Percentiles rank a stretch among this genome's conserved stretches.
These are phyloP conservation scores for Coendou prehensilis DNA, from an alignment of 2,797 vertebrate genomes.

Conservation along the genomic window DNA sequence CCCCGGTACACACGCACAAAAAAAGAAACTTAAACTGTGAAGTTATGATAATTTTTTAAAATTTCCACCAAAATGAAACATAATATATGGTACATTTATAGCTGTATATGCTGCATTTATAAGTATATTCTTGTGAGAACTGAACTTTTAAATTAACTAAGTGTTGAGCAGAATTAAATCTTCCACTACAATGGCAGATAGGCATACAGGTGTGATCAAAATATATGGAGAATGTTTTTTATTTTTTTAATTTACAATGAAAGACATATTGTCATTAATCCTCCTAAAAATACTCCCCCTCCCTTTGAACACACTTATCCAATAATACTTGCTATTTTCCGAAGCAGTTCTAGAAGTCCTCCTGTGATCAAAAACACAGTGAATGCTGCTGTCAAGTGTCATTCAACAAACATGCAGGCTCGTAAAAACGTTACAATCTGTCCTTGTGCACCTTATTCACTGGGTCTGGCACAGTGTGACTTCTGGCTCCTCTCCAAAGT, in stretches of 20 bases:
- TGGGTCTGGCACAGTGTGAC: background rate
- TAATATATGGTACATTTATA: background rate
- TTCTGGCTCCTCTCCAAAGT: background rate
- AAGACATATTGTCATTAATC: background rate
- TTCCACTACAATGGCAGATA: background rate
- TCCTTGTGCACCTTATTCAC: background rate
- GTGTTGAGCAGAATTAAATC: background rate
- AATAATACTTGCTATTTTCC: background rate
- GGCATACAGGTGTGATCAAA: background rate
- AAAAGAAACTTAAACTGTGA: constrained; percentile 28
- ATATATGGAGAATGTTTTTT: background rate
- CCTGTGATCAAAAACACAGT: background rate
- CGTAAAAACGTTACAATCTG: background rate
- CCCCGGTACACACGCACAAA: too few relatives aligned
- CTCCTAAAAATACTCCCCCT: background rate
- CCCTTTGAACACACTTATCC: background rate
- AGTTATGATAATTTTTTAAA: background rate
- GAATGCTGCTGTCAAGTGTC: background rate
- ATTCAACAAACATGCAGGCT: background rate
- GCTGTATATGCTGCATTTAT: background rate
- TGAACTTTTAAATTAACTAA: background rate
- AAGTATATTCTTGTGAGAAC: background rate
- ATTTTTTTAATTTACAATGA: background rate
- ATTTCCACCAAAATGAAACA: background rate
- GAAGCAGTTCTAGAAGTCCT: background rate